Conservation (phyloP, 1,140 invertebrate species). For the Ips typographus region DNA sequence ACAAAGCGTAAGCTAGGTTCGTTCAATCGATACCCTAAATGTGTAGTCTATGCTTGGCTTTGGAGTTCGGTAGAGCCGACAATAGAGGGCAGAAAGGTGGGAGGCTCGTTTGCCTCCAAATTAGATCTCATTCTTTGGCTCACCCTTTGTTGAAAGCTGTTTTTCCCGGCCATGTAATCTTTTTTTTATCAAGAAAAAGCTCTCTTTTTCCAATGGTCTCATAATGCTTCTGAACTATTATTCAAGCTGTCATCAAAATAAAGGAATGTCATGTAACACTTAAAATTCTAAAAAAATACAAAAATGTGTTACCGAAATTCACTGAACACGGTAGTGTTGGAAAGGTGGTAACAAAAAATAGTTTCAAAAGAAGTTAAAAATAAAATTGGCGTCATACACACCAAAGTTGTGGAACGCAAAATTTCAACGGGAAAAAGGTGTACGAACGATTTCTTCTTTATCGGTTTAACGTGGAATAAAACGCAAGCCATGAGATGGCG, state of each 20-base stretch:
- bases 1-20: conserved; percentile 27
- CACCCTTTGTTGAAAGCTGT: background rate
- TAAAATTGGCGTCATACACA: background rate
- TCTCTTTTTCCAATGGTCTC: background rate
- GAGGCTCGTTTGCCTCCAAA: conserved; percentile 4
- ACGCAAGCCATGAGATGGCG: conserved; percentile 24
- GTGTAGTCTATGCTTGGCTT: conserved; percentile 16
- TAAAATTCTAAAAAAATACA: too few relatives aligned
- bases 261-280: too few relatives aligned
- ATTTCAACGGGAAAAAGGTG: background rate
- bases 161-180: background rate
- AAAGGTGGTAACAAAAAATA: too few relatives aligned
- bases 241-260: background rate
- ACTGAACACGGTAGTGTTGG: too few relatives aligned
- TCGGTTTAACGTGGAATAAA: background rate
- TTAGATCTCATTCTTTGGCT: background rate
- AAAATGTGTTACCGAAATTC: too few relatives aligned
- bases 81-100: conserved; percentile 23
- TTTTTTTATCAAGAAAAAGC: background rate
- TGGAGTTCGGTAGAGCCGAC: conserved; percentile 9
- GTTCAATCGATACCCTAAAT: conserved; percentile 28
- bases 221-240: background rate
- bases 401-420: background rate
- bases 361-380: background rate
- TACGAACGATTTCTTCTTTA: conserved; percentile 19